phyloP scores from a whole-genome alignment of 2,888 invertebrate species.

The Netelia virgata region DNA sequence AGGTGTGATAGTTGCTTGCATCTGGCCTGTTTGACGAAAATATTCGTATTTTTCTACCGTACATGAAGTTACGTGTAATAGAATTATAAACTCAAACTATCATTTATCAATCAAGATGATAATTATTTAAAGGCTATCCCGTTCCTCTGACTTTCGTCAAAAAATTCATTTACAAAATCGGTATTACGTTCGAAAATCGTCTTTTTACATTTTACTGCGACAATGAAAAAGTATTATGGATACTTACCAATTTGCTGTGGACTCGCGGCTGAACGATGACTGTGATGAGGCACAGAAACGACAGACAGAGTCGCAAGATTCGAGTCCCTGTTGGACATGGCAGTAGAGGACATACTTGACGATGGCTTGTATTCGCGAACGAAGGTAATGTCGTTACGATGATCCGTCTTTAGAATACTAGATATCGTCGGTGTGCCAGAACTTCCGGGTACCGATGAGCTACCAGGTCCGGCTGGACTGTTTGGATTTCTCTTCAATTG shows the following conservation, averaged over 20 bases:
- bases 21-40: constrained; percentile 76
- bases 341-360: constrained; percentile 78
- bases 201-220: background rate
- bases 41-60: too few species aligned
- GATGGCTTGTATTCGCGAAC: constrained; percentile 86
- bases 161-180: too few species aligned
- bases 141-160: too few species aligned
- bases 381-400: constrained; percentile 86
- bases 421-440: constrained; percentile 87
- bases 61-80: too few species aligned
- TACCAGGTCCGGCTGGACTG: constrained; percentile 83
- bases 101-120: too few species aligned
- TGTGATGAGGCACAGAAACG: constrained; percentile 85
- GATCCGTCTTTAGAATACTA: constrained; percentile 87
- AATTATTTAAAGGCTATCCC: too few species aligned
- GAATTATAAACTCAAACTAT: too few species aligned
- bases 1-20: constrained; percentile 89
- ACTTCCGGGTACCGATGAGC: constrained; percentile 82
- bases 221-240: background rate
- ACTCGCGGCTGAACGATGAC: constrained; percentile 81
- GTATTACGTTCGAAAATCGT: too few species aligned
- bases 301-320: constrained; percentile 90
- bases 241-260: constrained; percentile 82
- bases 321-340: constrained; percentile 80
- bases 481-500: constrained; percentile 89